These are phyloP conservation scores for Triplophysa yarkandensis DNA, from an alignment of 2,797 vertebrate species.

Conservation along the genomic window DNA sequence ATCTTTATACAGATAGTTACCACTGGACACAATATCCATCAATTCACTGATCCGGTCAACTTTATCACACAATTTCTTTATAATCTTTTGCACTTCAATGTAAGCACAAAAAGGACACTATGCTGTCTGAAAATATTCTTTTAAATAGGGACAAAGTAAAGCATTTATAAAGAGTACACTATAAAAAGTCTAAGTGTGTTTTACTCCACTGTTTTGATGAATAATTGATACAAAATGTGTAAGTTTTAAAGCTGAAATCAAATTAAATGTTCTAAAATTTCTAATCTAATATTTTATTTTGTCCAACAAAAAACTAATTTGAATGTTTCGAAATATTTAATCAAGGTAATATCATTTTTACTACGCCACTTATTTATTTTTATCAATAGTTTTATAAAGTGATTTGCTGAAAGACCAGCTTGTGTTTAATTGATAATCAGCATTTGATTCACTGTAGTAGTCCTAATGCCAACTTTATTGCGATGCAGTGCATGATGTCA, in stretches of 20 bases:
- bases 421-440: slow-evolving; percentile 2
- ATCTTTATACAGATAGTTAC: background rate
- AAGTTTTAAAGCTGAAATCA: too few relatives aligned
- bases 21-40: background rate
- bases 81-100: background rate
- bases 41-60: background rate
- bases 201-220: background rate
- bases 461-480: slow-evolving; percentile 15
- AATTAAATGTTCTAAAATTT: too few relatives aligned
- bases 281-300: too few relatives aligned
- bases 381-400: too few relatives aligned
- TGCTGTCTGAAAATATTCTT: background rate
- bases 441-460: background rate
- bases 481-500: slow-evolving; percentile 24
- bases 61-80: background rate
- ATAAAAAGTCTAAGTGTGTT: background rate
- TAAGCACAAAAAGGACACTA: background rate
- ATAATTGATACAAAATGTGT: too few relatives aligned
- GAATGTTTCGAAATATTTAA: too few relatives aligned
- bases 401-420: background rate
- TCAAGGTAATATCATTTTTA: too few relatives aligned
- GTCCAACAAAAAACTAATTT: too few relatives aligned
- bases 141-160: background rate
- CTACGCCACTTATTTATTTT: too few relatives aligned
- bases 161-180: too few relatives aligned